These are phyloP conservation scores for Mergus octosetaceus DNA, from an alignment of 2,797 vertebrate species.

Conservation along the genomic window DNA sequence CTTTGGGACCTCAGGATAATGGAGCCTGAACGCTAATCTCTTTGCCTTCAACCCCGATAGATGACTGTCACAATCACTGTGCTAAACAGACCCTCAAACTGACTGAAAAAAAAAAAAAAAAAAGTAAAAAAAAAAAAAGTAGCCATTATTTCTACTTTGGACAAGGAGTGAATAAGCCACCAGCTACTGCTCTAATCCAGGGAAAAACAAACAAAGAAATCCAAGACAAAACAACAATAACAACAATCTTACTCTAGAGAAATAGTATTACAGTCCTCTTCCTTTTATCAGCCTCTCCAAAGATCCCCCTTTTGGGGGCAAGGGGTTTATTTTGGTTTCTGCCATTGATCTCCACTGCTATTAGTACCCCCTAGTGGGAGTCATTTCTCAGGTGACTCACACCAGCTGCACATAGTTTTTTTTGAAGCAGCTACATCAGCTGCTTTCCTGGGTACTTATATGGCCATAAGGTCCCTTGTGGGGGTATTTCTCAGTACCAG, in stretches of 20 bases:
- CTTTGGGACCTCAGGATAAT: neutral
- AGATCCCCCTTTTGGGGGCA: neutral
- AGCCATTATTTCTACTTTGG: neutral
- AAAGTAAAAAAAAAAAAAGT: neutral
- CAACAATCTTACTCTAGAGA: neutral
- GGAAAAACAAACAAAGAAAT: neutral
- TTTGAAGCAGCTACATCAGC: neutral
- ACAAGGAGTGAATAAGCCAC: neutral
- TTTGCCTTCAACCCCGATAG: neutral
- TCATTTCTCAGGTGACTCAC: neutral
- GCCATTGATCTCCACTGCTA: neutral
- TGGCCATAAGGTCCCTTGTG: neutral
- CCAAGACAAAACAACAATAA: neutral
- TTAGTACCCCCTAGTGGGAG: neutral
- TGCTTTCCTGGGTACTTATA: neutral
- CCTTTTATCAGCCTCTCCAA: neutral
- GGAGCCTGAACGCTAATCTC: neutral
- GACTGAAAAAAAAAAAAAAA: too few relatives aligned
- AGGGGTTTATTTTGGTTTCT: fast-evolving
- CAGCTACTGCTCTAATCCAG: neutral
- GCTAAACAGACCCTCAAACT: neutral
- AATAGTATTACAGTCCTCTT: neutral
- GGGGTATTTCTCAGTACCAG: neutral
- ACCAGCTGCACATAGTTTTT: neutral
- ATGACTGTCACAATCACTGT: neutral